These are phyloP conservation scores for Hirtodrosophila cameraria DNA, from an alignment of 2,888 invertebrate genomes.

Conservation along the genomic window DNA sequence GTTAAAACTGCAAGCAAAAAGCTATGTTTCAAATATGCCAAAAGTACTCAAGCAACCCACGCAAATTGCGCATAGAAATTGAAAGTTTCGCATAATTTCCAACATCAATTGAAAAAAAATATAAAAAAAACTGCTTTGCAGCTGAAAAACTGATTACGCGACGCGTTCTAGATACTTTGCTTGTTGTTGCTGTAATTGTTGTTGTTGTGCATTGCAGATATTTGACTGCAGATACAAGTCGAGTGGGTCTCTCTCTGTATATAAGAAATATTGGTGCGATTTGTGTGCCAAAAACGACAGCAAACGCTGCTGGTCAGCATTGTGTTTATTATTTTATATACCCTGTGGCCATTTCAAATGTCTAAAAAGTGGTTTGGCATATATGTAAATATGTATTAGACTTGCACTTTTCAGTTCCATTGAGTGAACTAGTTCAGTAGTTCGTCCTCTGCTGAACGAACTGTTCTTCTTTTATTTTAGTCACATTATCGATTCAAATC, in stretches of 20 bases:
- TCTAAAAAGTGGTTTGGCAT: not conserved
- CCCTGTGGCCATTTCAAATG: not conserved
- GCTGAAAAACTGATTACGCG: constrained; percentile 68
- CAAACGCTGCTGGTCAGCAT: constrained; percentile 16
- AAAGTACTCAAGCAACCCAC: constrained; percentile 60
- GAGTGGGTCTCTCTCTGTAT: constrained; percentile 40
- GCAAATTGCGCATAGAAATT: constrained; percentile 60
- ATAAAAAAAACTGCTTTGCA: constrained; percentile 7
- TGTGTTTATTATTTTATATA: constrained; percentile 53
- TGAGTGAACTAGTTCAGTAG: too few relatives aligned
- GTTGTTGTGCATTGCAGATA: constrained; percentile 15
- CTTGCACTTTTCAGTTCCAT: too few relatives aligned
- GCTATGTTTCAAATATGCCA: constrained; percentile 8
- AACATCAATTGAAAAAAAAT: constrained; percentile 26
- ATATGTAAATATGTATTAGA: too few relatives aligned
- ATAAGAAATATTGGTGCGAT: constrained; percentile 23
- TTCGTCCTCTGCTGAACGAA: too few relatives aligned
- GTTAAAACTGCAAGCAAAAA: not conserved
- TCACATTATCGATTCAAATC: too few relatives aligned
- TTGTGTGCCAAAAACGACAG: constrained; percentile 61
- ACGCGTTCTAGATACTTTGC: constrained; percentile 71
- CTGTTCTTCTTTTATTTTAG: too few relatives aligned
- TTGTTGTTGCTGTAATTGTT: too few relatives aligned
- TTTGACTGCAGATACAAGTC: constrained; percentile 27
- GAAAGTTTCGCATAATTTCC: constrained; percentile 65